Conservation (phyloP, 2,888 invertebrate genomes). For the Dascillus cervinus region DNA sequence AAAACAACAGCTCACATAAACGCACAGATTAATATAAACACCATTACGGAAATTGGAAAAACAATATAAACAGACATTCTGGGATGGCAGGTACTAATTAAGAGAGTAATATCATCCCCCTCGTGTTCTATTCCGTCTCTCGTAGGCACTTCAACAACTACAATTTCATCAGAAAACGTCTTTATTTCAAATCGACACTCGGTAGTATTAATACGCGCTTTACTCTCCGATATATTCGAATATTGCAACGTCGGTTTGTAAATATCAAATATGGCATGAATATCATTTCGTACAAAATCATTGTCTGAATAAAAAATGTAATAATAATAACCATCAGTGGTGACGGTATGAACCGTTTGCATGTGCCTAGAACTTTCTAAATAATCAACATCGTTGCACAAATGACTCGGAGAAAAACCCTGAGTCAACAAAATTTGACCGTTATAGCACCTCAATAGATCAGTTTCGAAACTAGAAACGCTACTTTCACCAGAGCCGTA, state of each 20-base stretch:
- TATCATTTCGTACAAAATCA: constrained; percentile 69
- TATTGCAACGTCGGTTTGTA: constrained; percentile 78
- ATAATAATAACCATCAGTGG: constrained; percentile 76
- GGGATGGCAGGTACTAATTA: constrained; percentile 73
- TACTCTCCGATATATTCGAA: constrained; percentile 56
- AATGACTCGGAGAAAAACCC: constrained; percentile 59
- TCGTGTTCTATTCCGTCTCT: constrained; percentile 72
- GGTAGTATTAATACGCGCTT: constrained; percentile 68
- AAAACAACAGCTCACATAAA: constrained; percentile 55
- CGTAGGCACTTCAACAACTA: constrained; percentile 78
- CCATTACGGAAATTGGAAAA: constrained; percentile 69
- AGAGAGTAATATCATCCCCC: constrained; percentile 61
- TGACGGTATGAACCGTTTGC: constrained; percentile 62
- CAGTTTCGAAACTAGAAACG: constrained; percentile 77
- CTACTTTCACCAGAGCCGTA: constrained; percentile 52
- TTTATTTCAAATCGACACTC: constrained; percentile 66
- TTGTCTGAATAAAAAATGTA: constrained; percentile 86
- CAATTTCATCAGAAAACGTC: constrained; percentile 68
- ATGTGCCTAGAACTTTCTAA: constrained; percentile 63
- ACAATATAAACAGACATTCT: constrained; percentile 70
- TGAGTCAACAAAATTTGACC: constrained; percentile 67
- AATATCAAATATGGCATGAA: constrained; percentile 78
- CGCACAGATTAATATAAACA: constrained; percentile 71
- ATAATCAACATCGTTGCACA: constrained; percentile 62
- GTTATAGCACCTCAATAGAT: constrained; percentile 66